These are phyloP conservation scores for Callorhinus ursinus DNA, from an alignment of 2,113 vertebrate species.

Conservation along the genomic window DNA sequence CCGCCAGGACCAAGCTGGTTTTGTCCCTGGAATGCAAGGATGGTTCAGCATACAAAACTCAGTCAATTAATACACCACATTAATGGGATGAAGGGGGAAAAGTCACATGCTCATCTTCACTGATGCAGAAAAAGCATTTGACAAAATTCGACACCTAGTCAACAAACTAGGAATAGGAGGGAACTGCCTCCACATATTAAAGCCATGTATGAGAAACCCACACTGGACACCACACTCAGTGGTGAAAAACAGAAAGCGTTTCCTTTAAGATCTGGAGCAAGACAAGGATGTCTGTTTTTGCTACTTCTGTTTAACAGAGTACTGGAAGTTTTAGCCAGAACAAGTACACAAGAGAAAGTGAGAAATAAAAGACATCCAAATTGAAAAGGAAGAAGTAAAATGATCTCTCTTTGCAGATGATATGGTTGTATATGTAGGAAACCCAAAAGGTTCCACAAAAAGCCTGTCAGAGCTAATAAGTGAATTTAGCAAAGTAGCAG, in stretches of 20 bases:
- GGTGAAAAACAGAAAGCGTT: not conserved
- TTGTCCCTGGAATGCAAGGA: not conserved
- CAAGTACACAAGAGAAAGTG: not conserved
- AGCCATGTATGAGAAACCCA: not conserved
- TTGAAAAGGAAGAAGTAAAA: not conserved
- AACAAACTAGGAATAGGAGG: not conserved
- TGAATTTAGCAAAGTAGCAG: not conserved
- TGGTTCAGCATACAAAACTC: not conserved
- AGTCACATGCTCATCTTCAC: not conserved
- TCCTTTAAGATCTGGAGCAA: not conserved
- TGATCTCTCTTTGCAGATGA: not conserved
- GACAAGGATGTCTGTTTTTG: not conserved
- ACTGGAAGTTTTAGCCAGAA: not conserved
- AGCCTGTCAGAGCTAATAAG: not conserved
- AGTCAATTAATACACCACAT: fast-evolving
- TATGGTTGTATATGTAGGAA: not conserved
- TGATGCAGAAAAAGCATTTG: not conserved
- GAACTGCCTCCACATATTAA: not conserved
- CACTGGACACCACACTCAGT: too few relatives aligned
- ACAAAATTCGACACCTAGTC: not conserved
- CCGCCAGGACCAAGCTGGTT: too few relatives aligned
- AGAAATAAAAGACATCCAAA: not conserved
- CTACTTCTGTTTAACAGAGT: not conserved
- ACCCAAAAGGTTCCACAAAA: not conserved
- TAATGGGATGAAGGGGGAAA: not conserved